A percentile compares a stretch with the other conserved stretches of the same genome.
phyloP scores from a whole-genome alignment of 2,113 vertebrate species.

The Platichthys stellatus region DNA sequence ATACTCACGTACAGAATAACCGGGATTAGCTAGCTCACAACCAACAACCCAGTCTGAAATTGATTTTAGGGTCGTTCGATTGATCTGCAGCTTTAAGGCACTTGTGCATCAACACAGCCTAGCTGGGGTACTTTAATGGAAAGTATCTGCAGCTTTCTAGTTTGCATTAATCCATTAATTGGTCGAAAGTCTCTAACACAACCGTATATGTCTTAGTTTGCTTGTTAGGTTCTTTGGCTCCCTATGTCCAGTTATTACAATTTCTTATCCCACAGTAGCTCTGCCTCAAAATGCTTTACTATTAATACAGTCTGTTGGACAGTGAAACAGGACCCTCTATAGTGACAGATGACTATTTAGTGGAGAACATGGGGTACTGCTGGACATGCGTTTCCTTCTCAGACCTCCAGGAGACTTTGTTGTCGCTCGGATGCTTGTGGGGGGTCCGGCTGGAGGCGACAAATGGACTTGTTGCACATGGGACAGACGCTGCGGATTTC shows the following conservation, averaged over 20 bases:
- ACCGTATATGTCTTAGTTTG: neutral
- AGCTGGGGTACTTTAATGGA: neutral
- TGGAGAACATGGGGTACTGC: slow-evolving; percentile 7
- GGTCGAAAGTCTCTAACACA: neutral
- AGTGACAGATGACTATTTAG: slow-evolving; percentile 4
- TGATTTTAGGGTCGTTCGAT: neutral
- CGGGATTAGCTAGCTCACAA: neutral
- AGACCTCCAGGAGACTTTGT: slow-evolving; percentile 75
- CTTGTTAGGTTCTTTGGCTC: slow-evolving; percentile 5
- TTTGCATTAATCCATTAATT: neutral
- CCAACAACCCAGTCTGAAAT: neutral
- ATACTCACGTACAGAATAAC: neutral
- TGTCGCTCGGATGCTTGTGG: slow-evolving; percentile 55
- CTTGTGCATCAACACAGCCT: slow-evolving; percentile 27
- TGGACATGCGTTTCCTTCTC: slow-evolving; percentile 35
- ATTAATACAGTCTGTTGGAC: slow-evolving; percentile 18
- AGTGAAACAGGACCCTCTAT: slow-evolving; percentile 17
- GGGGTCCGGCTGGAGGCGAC: slow-evolving; percentile 67
- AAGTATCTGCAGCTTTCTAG: too few species aligned
- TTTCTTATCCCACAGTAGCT: slow-evolving; percentile 17
- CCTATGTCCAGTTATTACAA: neutral
- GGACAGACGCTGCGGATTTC: slow-evolving; percentile 85
- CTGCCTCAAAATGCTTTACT: slow-evolving; percentile 30
- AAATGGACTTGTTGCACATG: slow-evolving; percentile 85
- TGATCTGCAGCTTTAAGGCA: slow-evolving; percentile 45